phyloP scores from a whole-genome alignment of 2,797 vertebrate species.

The Notolepis coatsorum region DNA sequence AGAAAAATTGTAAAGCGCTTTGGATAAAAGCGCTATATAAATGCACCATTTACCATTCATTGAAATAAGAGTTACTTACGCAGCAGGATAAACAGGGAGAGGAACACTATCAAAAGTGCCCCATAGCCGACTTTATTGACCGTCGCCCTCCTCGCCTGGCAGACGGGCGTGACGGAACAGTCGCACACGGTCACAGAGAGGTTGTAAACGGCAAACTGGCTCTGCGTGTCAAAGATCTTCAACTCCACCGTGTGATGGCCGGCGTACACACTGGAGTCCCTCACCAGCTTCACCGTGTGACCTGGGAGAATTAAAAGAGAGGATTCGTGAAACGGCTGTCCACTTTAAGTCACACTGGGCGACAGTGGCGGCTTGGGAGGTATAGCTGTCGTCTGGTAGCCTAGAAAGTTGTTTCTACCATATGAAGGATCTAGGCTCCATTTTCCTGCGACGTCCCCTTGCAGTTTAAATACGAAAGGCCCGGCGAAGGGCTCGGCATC shows the following conservation, averaged over 20 bases:
- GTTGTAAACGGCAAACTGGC: slow-evolving; percentile 48
- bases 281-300: slow-evolving; percentile 64
- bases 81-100: slow-evolving; percentile 45
- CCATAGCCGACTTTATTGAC: background rate
- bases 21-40: too few relatives aligned
- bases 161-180: slow-evolving; percentile 54
- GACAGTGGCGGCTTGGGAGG: background rate
- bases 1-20: too few relatives aligned
- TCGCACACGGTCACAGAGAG: slow-evolving; percentile 67
- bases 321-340: background rate
- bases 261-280: slow-evolving; percentile 25
- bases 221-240: slow-evolving; percentile 73
- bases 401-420: slow-evolving; percentile 52
- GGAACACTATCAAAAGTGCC: slow-evolving; percentile 32
- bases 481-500: slow-evolving; percentile 67
- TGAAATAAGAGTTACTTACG: slow-evolving; percentile 67
- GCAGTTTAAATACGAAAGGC: slow-evolving; percentile 71
- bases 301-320: slow-evolving; percentile 39
- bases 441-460: slow-evolving; percentile 55
- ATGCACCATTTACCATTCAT: too few relatives aligned
- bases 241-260: slow-evolving; percentile 58
- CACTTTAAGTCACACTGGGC: background rate
- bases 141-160: background rate
- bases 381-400: background rate
- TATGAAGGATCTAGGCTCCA: slow-evolving; percentile 63